Percentiles rank a stretch among this genome's conserved stretches.
Conservation (phyloP, 2,888 invertebrate genomes). For the Spodoptera littoralis region DNA sequence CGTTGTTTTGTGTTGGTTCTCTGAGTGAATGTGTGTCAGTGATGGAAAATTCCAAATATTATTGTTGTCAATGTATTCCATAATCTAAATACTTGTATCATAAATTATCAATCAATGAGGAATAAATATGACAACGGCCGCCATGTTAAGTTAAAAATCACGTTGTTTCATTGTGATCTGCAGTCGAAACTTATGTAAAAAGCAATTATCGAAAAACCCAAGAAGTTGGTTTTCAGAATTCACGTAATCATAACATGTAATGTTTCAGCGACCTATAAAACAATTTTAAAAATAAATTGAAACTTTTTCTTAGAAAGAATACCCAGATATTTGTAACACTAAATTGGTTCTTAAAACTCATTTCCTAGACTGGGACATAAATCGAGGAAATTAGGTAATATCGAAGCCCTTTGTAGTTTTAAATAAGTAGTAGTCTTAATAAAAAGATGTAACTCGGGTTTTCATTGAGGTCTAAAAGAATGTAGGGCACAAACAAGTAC, state of each 20-base stretch:
- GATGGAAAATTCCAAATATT: too few species aligned
- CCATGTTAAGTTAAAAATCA: too few species aligned
- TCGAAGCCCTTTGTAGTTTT: not conserved
- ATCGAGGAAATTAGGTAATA: not conserved
- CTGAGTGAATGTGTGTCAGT: not conserved
- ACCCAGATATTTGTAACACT: not conserved
- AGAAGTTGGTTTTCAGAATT: too few species aligned
- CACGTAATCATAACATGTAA: too few species aligned
- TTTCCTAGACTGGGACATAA: not conserved
- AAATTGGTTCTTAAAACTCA: not conserved
- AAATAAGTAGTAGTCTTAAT: not conserved
- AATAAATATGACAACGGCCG: too few species aligned
- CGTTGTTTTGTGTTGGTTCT: conserved; percentile 15
- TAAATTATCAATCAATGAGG: too few species aligned
- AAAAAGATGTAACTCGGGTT: not conserved
- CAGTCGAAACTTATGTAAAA: not conserved
- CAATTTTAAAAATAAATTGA: not conserved
- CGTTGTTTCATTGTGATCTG: not conserved
- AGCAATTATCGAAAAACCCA: too few species aligned
- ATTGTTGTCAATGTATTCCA: too few species aligned
- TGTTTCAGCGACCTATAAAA: too few species aligned
- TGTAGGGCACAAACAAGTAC: too few species aligned
- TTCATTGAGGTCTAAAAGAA: too few species aligned
- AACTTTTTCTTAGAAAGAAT: not conserved
- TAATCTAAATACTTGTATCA: too few species aligned